Conservation (phyloP, 2,888 invertebrate species). For the Cryptops parisi region DNA sequence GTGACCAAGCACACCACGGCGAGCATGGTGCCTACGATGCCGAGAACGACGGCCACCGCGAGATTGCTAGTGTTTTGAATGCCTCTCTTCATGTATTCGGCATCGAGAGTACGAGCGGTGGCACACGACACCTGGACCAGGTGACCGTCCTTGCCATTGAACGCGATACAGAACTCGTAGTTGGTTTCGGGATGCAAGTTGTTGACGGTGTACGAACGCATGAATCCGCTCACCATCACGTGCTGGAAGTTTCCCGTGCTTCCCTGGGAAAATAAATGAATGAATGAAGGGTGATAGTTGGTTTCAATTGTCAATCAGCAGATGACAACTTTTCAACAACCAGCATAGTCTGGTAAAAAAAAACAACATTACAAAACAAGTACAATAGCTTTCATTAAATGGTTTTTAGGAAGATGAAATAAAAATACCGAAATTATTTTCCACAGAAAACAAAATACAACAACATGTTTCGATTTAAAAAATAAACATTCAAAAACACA, state of each 20-base stretch:
- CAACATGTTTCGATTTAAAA: too few species aligned
- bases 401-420: too few species aligned
- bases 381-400: too few species aligned
- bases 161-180: conserved; percentile 35
- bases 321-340: too few species aligned
- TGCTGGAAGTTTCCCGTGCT: conserved; percentile 12
- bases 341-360: too few species aligned
- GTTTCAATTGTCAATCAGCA: too few species aligned
- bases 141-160: conserved; percentile 27
- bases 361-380: too few species aligned
- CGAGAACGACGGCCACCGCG: conserved; percentile 26
- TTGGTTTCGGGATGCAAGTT: conserved; percentile 30
- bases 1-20: conserved; percentile 23
- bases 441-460: too few species aligned
- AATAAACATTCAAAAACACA: too few species aligned
- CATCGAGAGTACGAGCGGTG: conserved; percentile 22
- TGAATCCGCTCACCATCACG: conserved; percentile 25
- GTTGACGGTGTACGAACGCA: conserved; percentile 30
- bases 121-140: conserved; percentile 30
- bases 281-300: too few species aligned
- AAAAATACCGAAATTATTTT: too few species aligned
- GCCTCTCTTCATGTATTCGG: conserved; percentile 24
- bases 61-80: conserved; percentile 25
- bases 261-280: not conserved
- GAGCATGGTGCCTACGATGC: conserved; percentile 21